These are phyloP conservation scores for Melitaea athalia DNA, from an alignment of 2,888 invertebrate genomes.

Conservation along the genomic window DNA sequence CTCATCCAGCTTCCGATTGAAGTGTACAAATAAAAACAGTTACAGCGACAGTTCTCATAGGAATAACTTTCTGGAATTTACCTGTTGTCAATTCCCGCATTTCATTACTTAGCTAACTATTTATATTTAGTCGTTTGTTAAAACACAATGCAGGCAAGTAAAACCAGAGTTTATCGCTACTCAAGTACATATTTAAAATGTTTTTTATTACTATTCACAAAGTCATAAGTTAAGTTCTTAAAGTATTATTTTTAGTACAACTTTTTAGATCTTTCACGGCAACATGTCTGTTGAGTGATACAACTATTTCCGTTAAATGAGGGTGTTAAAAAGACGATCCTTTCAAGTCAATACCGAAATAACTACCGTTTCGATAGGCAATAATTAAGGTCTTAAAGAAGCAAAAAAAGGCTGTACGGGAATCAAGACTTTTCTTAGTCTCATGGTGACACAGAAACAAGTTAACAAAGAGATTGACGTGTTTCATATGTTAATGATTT, in stretches of 20 bases:
- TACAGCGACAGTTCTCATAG: slow-evolving; percentile 69
- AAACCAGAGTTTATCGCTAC: no score
- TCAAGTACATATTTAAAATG: neutral
- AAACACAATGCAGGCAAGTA: no score
- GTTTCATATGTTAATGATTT: no score
- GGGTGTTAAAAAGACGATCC: slow-evolving; percentile 40
- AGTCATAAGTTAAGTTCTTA: slow-evolving; percentile 26
- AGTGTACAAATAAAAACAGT: slow-evolving; percentile 65
- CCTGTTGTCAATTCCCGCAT: slow-evolving; percentile 33
- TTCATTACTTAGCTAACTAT: slow-evolving; percentile 27
- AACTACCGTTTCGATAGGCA: slow-evolving; percentile 39
- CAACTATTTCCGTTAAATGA: slow-evolving; percentile 36
- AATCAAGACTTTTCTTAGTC: slow-evolving; percentile 27
- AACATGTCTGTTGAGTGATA: slow-evolving; percentile 34
- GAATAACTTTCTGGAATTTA: slow-evolving; percentile 57
- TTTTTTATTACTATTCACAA: slow-evolving; percentile 3
- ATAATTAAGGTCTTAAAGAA: slow-evolving; percentile 41
- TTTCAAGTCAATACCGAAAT: slow-evolving; percentile 40
- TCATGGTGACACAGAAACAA: neutral
- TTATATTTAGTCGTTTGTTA: neutral
- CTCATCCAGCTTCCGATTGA: slow-evolving; percentile 28
- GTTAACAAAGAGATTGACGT: no score
- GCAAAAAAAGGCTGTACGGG: slow-evolving; percentile 65
- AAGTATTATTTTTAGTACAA: slow-evolving; percentile 11
- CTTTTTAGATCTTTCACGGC: slow-evolving; percentile 27